A percentile compares a stretch with the other conserved stretches of the same genome.
phyloP scores from a whole-genome alignment of 30 jellyfish, hydroid and myxozoan species.

The Hydra vulgaris region DNA sequence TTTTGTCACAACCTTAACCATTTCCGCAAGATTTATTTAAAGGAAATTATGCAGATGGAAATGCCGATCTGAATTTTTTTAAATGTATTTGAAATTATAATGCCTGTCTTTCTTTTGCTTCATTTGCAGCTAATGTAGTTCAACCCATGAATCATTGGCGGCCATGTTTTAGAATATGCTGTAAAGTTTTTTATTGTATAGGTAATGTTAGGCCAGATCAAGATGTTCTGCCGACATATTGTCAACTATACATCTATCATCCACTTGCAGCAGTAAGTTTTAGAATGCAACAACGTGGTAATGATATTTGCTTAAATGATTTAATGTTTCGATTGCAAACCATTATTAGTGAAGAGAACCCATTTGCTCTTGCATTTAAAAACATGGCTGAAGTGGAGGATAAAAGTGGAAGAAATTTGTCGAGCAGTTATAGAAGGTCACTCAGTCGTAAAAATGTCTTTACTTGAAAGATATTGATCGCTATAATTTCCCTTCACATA shows the following conservation, averaged over 20 bases:
- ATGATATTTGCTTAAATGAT: neutral
- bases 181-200: neutral
- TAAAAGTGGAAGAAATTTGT: neutral
- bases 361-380: neutral
- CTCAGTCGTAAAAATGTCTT: constrained; percentile 1
- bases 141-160: constrained; percentile 1
- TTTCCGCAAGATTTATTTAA: neutral
- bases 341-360: neutral
- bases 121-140: constrained; percentile 1
- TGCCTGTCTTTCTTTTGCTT: constrained; percentile 1
- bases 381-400: constrained; percentile 8
- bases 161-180: constrained; percentile 9
- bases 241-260: neutral
- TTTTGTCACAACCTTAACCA: neutral
- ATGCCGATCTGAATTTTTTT: neutral
- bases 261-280: neutral
- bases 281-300: constrained; percentile 2
- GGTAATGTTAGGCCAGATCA: neutral
- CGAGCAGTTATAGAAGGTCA: neutral
- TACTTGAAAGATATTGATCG: neutral
- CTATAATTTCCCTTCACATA: too few relatives aligned
- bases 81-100: neutral
- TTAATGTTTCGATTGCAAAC: neutral
- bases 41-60: neutral
- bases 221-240: neutral